Evolutionary conservation across 2,797 vertebrate species (phyloP).

Genomic region (Setipinna tenuifilis): DNA sequence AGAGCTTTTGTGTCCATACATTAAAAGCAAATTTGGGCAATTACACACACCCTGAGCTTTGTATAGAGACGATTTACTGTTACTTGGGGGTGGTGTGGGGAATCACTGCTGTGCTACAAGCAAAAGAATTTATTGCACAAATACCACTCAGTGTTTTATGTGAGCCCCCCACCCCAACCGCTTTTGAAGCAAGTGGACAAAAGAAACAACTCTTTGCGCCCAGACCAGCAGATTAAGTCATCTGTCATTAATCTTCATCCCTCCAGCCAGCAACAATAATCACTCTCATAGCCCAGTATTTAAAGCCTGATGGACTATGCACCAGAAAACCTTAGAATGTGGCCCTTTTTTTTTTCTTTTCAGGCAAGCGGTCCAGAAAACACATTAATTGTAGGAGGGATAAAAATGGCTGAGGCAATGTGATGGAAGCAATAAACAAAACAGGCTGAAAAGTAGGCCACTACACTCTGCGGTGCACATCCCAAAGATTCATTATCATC

Average conservation of each 20-base stretch:
- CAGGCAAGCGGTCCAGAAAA: conserved; percentile 23
- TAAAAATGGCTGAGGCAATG: conserved; percentile 44
- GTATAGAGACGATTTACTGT: background rate
- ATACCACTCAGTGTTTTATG: conserved; percentile 33
- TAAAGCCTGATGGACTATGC: conserved; percentile 5
- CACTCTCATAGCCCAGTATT: conserved; percentile 40
- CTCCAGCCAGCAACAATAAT: conserved; percentile 32
- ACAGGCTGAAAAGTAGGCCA: conserved; percentile 40
- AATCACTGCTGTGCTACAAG: background rate
- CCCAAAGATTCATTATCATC: conserved; percentile 13
- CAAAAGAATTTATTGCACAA: background rate
- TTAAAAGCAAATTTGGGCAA: conserved; percentile 9
- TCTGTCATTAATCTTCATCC: conserved; percentile 41
- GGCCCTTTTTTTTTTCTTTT: background rate
- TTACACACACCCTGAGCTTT: conserved; percentile 15
- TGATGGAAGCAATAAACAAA: conserved; percentile 45
- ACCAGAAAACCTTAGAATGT: conserved; percentile 33
- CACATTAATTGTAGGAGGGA: conserved; percentile 33
- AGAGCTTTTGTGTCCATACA: background rate
- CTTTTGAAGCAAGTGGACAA: conserved; percentile 17
- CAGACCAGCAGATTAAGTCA: conserved; percentile 37
- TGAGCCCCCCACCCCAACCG: background rate
- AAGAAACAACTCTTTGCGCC: background rate
- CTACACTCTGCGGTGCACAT: background rate
- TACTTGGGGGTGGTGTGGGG: background rate